Base-by-base conservation (phyloP, 2,113 vertebrate genomes). In the Microtus pennsylvanicus region DNA sequence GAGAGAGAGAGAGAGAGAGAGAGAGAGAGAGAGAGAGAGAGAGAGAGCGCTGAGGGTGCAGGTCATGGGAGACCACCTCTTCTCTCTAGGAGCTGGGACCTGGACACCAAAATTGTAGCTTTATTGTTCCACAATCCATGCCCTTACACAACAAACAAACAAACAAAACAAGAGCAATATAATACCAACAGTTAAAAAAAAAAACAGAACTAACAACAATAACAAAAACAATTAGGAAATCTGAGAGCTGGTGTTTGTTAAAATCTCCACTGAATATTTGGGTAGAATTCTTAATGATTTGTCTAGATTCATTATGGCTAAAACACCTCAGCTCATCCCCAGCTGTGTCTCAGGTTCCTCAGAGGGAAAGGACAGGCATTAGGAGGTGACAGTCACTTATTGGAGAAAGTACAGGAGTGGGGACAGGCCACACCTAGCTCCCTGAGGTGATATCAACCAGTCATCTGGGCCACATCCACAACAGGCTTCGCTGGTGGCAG, bases 291-390 rank as follows among this genome's bases (percentile, higher is more conserved):
- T 80, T 55, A 16, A 4, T 7, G 65, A 33, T 3, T n/a, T 30
- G 63, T 45, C 65, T 10, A 67, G 83, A n/a, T 10, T 42, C 33
- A 26, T 33, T 1, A 8, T 0, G 4, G 86, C n/a, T 21, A 17
- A 13, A 3, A 0, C 3, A 0, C 1, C 0, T n/a, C 0, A 1
- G 24, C 3, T 5, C 1, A 2, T 21, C 21, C 47, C 6, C 2
- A 58, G 0, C 58, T 17, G 19, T 58, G 58, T 58, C 58, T 58
- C 58, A 58, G 58, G 19, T 58, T 14, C 58, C 58, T 58, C 58
- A 17, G 30, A 47, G 30, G 63, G 10, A 12, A 50, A 38, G 33
- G 10, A 69, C 4, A 21, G 61, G 2, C 17, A 16, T 35, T 50
- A 30, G 19, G 65, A 35, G 21, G 19, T 26, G 19, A 26, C 9